Conservation (phyloP, 2,888 invertebrate species). For the Pasiphila rectangulata region DNA sequence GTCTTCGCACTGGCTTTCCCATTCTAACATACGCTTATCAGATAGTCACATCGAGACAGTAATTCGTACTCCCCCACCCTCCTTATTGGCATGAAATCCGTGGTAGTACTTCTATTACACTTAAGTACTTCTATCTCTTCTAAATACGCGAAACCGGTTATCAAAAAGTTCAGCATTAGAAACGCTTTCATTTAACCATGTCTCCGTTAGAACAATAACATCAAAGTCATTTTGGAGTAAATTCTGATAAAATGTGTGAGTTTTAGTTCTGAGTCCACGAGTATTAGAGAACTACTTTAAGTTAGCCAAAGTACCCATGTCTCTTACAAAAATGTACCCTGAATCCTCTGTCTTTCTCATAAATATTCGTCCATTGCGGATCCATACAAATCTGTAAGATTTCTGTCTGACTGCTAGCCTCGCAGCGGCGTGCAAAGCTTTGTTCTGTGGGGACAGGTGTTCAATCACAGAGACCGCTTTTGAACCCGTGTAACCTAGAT, state of each 20-base stretch:
- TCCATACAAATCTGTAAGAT: constrained; percentile 1
- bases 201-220: constrained; percentile 1
- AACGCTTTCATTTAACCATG: too few species aligned
- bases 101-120: too few species aligned
- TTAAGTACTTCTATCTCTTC: constrained; percentile 3
- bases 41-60: neutral
- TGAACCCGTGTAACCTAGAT: too few species aligned
- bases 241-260: neutral
- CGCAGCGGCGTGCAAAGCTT: too few species aligned
- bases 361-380: constrained; percentile 4
- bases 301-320: neutral
- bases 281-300: neutral
- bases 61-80: neutral
- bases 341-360: neutral
- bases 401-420: too few species aligned
- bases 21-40: neutral
- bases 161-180: neutral
- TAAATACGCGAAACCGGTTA: neutral
- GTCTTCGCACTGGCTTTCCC: constrained; percentile 6
- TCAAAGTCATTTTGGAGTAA: neutral
- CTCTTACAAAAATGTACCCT: neutral
- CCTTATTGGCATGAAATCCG: neutral
- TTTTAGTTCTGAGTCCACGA: too few species aligned
- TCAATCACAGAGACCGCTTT: too few species aligned
- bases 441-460: too few species aligned